phyloP scores from a whole-genome alignment of 1,140 invertebrate species.

The Amyelois transitella region DNA sequence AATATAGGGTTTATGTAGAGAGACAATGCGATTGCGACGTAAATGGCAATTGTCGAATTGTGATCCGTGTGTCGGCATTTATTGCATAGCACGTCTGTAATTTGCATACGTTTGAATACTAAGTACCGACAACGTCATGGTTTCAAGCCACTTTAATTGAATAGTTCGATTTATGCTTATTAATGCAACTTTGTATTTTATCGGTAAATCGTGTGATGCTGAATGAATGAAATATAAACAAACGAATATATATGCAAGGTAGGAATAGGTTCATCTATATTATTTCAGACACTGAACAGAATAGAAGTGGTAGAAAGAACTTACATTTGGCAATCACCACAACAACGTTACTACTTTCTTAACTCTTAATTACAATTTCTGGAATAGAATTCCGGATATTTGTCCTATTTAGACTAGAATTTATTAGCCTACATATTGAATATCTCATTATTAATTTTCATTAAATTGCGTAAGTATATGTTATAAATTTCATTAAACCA shows the following conservation, averaged over 20 bases:
- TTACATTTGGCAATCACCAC: no score
- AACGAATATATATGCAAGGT: conserved; percentile 20
- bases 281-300: no score
- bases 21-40: conserved; percentile 57
- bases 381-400: no score
- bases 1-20: neutral
- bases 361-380: no score
- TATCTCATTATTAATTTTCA: no score
- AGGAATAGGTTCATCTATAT: no score
- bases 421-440: no score
- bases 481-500: no score
- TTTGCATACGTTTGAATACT: conserved; percentile 75
- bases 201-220: conserved; percentile 18
- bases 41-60: conserved; percentile 72
- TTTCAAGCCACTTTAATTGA: conserved; percentile 70
- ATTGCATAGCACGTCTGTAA: conserved; percentile 72
- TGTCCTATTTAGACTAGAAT: no score
- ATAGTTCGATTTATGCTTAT: conserved; percentile 69
- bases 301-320: no score
- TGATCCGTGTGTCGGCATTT: conserved; percentile 71
- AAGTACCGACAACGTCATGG: conserved; percentile 60
- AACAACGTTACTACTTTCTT: no score
- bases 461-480: no score
- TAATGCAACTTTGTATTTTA: conserved; percentile 48
- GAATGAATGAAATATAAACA: neutral